Evolutionary conservation across 1,140 invertebrate genomes (phyloP).

Genomic region (Drosophila ercepeae): DNA sequence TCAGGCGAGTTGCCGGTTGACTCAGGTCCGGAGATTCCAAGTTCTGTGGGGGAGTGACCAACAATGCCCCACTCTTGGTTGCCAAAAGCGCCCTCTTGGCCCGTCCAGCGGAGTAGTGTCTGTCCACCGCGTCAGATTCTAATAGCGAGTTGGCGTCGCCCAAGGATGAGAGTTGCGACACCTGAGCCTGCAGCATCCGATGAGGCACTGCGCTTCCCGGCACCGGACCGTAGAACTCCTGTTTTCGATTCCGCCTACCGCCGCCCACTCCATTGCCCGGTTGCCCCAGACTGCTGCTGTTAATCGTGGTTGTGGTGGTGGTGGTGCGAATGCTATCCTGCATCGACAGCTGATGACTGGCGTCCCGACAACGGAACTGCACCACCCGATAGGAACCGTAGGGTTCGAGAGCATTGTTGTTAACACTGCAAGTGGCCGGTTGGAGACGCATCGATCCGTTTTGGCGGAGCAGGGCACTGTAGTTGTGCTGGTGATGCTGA

Average conservation of each 20-base stretch:
- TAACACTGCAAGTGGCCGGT: conserved; percentile 64
- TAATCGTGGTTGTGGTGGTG: conserved; percentile 68
- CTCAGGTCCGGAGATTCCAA: conserved; percentile 10
- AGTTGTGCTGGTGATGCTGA: conserved; percentile 68
- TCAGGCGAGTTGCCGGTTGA: conserved; percentile 57
- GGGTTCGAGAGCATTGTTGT: conserved; percentile 76
- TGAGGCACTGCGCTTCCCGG: conserved; percentile 49
- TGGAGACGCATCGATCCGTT: conserved; percentile 71
- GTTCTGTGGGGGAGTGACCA: conserved; percentile 34
- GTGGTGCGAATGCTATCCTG: conserved; percentile 74
- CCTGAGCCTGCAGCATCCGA: conserved; percentile 61
- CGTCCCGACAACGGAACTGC: conserved; percentile 73
- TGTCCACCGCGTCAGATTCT: conserved; percentile 47
- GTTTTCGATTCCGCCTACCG: conserved; percentile 44
- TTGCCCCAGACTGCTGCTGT: conserved; percentile 46
- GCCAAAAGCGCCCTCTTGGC: conserved; percentile 59
- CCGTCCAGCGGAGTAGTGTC: conserved; percentile 26
- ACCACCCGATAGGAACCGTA: conserved; percentile 74
- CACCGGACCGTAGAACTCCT: conserved; percentile 40
- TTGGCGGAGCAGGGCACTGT: conserved; percentile 66
- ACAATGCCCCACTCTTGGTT: conserved; percentile 64
- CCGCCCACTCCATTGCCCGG: conserved; percentile 8
- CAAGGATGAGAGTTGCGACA: conserved; percentile 56
- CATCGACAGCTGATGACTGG: conserved; percentile 65
- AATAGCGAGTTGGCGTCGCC: conserved; percentile 57